Conservation (phyloP, 2,113 vertebrate genomes). For the Fulmarus glacialis region DNA sequence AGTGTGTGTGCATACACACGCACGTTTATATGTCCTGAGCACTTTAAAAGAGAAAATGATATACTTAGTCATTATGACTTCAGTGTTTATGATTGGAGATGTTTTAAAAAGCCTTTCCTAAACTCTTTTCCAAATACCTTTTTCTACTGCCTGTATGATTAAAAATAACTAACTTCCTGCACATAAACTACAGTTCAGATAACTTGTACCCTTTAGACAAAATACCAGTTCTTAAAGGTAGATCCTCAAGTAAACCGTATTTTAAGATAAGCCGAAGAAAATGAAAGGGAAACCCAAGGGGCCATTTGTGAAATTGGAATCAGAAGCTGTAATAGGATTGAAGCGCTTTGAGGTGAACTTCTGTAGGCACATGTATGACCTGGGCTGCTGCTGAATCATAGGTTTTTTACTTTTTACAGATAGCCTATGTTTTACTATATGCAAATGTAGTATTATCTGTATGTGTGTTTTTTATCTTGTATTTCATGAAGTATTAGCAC, state of each 20-base stretch:
- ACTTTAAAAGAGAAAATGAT: background rate
- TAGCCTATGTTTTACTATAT: fast-evolving
- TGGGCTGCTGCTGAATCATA: background rate
- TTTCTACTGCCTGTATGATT: background rate
- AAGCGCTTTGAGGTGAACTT: background rate
- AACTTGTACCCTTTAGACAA: background rate
- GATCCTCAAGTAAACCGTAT: background rate
- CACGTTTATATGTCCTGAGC: background rate
- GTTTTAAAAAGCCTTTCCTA: background rate
- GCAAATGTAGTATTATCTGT: background rate
- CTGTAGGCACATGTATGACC: background rate
- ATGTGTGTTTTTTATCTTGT: fast-evolving
- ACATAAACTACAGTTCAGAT: background rate
- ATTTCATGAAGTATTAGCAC: background rate
- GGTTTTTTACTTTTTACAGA: background rate
- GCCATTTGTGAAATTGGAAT: background rate
- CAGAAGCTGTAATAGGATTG: background rate
- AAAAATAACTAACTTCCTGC: background rate
- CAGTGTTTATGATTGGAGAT: background rate
- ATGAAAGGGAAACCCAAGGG: background rate
- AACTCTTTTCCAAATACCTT: background rate
- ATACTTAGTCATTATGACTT: background rate
- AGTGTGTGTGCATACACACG: background rate
- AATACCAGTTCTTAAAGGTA: background rate
- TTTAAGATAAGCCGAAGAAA: background rate